A percentile compares a stretch with the other conserved stretches of the same genome.
phyloP scores from a whole-genome alignment of 2,113 vertebrate species.

The Petrocephalus zakoni region DNA sequence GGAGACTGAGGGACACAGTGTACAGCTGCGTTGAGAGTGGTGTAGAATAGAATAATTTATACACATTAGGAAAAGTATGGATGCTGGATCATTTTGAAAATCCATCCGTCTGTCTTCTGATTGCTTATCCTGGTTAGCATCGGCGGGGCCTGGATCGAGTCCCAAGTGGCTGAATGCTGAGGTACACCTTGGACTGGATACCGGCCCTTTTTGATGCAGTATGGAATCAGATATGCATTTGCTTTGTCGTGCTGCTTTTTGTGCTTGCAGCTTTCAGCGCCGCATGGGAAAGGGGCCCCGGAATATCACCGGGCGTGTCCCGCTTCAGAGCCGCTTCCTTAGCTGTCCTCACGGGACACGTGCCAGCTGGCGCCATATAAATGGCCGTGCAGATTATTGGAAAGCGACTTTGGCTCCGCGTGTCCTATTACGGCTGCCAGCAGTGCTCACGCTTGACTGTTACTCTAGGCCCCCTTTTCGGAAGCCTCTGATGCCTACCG shows the following conservation, averaged over 20 bases:
- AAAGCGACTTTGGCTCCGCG: not conserved
- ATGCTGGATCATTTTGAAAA: not conserved
- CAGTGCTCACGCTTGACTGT: not conserved
- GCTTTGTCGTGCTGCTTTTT: not conserved
- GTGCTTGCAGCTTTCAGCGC: not conserved
- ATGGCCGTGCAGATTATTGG: conserved; percentile 1
- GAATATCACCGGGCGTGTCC: not conserved
- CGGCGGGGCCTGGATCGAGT: not conserved
- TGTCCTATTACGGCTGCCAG: not conserved
- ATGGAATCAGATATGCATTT: not conserved
- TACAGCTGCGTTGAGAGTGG: not conserved
- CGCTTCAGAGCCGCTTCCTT: not conserved
- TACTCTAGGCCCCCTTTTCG: not conserved
- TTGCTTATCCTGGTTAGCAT: not conserved
- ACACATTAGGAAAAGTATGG: not conserved
- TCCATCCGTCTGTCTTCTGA: not conserved
- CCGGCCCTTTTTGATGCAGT: not conserved
- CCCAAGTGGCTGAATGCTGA: not conserved
- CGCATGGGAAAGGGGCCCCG: not conserved
- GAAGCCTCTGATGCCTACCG: not conserved
- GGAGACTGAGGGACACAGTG: not conserved
- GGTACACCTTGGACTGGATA: not conserved
- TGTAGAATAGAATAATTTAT: not conserved
- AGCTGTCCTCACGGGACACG: not conserved
- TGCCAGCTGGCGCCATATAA: not conserved